Percentiles rank a stretch among this genome's conserved stretches.
Evolutionary conservation across 2,888 invertebrate genomes (phyloP).

Genomic region (Halocaridina rubra): DNA sequence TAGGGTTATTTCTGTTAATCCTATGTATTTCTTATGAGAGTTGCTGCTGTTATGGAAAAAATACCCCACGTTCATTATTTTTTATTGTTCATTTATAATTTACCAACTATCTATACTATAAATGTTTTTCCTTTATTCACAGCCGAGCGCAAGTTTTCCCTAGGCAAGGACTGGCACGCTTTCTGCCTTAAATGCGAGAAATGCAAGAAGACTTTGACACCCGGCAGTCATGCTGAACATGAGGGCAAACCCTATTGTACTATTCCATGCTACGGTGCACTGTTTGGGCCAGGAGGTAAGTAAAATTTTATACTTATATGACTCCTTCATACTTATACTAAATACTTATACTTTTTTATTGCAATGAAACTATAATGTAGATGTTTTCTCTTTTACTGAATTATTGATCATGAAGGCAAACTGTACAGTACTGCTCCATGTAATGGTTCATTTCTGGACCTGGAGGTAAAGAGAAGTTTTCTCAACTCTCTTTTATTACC

Average conservation of each 20-base stretch:
- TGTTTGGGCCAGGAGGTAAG: conserved; percentile 77
- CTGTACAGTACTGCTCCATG: background rate
- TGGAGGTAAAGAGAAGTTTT: no score
- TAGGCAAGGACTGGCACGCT: conserved; percentile 80
- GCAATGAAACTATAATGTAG: no score
- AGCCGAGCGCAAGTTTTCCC: conserved; percentile 79
- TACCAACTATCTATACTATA: no score
- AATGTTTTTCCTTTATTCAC: conserved; percentile 39
- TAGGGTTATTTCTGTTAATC: no score
- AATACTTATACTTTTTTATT: no score
- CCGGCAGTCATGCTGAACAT: conserved; percentile 74
- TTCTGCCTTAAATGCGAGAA: conserved; percentile 77
- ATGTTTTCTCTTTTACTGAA: background rate
- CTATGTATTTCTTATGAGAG: no score
- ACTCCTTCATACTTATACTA: no score
- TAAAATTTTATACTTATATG: background rate
- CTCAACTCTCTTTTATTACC: no score
- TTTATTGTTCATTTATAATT: no score
- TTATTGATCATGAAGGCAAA: background rate
- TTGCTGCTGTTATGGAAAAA: no score
- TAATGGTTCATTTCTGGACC: no score
- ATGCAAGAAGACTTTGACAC: conserved; percentile 78
- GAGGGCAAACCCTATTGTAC: conserved; percentile 87
- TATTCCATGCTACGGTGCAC: conserved; percentile 84
- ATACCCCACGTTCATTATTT: no score